Evolutionary conservation across 1,140 invertebrate genomes (phyloP), one percentile per base, ranked within the genome.

Genomic region (Temnothorax curvispinosus): DNA sequence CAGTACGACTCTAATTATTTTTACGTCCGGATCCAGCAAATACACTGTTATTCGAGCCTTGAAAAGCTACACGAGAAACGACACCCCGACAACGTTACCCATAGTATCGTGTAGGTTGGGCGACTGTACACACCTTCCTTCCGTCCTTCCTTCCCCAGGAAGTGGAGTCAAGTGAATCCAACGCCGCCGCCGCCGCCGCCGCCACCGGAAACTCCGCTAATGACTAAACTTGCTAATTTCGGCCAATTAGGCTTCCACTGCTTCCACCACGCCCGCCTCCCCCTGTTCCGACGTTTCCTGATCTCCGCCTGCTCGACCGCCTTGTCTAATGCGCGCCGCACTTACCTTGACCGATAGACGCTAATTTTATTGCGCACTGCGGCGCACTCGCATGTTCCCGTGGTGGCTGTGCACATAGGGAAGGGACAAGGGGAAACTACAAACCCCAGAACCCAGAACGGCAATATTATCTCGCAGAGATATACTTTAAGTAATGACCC

Each of bases 141-240:
- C 90, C 92, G 87, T 91, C 89, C 91, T 92, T 92, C 80, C 91
- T 92, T 93, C 92, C 91, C 88, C 91, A 91, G 92, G 92, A 94
- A 94, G 92, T 93, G 88, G 89, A 94, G 94, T 94, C 94, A 94
- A 95, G 94, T 95, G 94, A 93, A 94, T 93, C 92, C 90, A 88
- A 89, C 92, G 82, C 88, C 89, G 76, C 85, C 87, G 64, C 77
- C 77, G 54, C 67, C 54, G 52, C 76, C 86, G 93, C 87, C 72
- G 13, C 32, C 60, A 15, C 86, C 89, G 93, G 93, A 94, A 95
- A 95, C 94, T 95, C 94, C 89, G 88, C 94, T 95, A 95, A 95
- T 95, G 94, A 95, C 94, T 94, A 95, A 95, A 95, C 94, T 95
- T 95, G 94, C 95, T 95, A 95, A 95, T 95, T 95, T 94, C 93